Evolutionary conservation across 2,888 invertebrate genomes (phyloP), one percentile per base, ranked within the genome.

Genomic region (Ametastegia equiseti): DNA sequence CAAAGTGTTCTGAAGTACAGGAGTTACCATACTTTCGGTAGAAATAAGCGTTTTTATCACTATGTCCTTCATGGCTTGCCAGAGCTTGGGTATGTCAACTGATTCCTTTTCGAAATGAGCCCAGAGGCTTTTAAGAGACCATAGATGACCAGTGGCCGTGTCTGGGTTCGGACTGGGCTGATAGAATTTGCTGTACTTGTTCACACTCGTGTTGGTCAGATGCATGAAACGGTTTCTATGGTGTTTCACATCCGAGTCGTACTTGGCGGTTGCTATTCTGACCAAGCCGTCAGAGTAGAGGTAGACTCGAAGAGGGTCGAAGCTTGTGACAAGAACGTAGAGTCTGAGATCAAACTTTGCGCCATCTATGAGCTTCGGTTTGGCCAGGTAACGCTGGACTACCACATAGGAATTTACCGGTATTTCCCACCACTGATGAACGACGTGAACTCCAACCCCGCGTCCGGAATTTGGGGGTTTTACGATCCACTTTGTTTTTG

Each of bases 381-480:
- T 95, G 83, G 96, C 94, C 82, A 97, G 69, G 89, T 96, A 98
- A 90, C 94, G 95, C 92, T 98, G 98, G 0, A 98, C 98, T 73
- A 98, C 96, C 11, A 98, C 94, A 0, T 97, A 95, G 69, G 95
- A 94, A 86, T 96, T 96, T 30, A 15, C n/a, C 0, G 98, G 98
- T 86, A 99, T 96, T 90, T 98, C 97, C 4, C 95, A 95, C 96
- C 97, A 97, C 86, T 97, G 96, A 89, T 97, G 96, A 15, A 98
- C 96, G 15, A 99, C 97, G 87, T 96, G 95, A 87, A 99, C 98
- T 60, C 98, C 99, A 0, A 97, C 96, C 15, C 99, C 99, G 57
- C 99, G 94, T 0, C 98, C 98, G 75, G 97, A 97, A 0, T 98
- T 98, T 3, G 98, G 98, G 81, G 98, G 98, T 92, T 99, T 99